Evolutionary conservation across 2,797 vertebrate genomes (phyloP).

Genomic region (Anguilla megastoma): DNA sequence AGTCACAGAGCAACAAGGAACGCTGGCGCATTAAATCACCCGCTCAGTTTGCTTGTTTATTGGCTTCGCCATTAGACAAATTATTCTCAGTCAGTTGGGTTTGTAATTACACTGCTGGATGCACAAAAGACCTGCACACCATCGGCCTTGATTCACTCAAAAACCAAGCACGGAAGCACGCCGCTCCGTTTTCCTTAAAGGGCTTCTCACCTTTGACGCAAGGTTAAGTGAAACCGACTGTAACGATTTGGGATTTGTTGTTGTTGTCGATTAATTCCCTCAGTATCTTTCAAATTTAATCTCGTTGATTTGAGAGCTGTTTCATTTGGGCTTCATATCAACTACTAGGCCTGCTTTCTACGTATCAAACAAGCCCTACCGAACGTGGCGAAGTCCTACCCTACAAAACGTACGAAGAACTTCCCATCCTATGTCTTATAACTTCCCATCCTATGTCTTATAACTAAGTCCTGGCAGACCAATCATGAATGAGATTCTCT

Average conservation of each 20-base stretch:
- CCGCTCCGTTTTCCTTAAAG: conserved; percentile 1
- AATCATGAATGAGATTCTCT: background rate
- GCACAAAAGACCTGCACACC: conserved; percentile 41
- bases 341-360: background rate
- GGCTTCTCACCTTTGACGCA: conserved; percentile 14
- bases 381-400: background rate
- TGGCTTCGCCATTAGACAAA: conserved; percentile 61
- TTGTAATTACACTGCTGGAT: conserved; percentile 59
- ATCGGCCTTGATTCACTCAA: conserved; percentile 10
- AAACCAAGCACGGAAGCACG: conserved; percentile 4
- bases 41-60: conserved; percentile 59
- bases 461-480: background rate
- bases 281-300: conserved; percentile 36
- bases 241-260: background rate
- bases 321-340: background rate
- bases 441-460: background rate
- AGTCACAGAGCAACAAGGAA: conserved; percentile 50
- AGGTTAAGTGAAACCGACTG: conserved; percentile 5
- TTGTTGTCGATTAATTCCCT: conserved; percentile 30
- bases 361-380: background rate
- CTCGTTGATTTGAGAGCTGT: background rate
- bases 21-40: conserved; percentile 57
- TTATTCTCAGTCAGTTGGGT: conserved; percentile 63
- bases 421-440: background rate
- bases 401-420: background rate